These are phyloP conservation scores for Atethmia centrago DNA, from an alignment of 2,888 invertebrate species.

Conservation along the genomic window DNA sequence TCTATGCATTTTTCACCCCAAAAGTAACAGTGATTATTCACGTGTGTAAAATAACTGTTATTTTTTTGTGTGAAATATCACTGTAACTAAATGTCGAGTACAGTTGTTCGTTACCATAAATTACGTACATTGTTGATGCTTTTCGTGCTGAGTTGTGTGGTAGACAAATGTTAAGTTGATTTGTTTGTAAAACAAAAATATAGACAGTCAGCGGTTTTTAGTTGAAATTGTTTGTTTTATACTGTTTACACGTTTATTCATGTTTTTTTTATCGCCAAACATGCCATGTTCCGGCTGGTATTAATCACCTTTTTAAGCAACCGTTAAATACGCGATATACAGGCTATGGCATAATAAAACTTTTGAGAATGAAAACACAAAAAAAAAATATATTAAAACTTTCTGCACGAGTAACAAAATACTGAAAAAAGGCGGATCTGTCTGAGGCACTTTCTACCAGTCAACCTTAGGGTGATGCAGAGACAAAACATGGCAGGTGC, in stretches of 20 bases:
- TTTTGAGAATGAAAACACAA: not conserved
- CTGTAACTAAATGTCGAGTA: slow-evolving; percentile 23
- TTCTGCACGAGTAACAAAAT: too few species aligned
- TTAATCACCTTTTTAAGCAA: slow-evolving; percentile 13
- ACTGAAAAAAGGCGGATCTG: too few species aligned
- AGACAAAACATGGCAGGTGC: too few species aligned
- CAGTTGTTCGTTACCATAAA: slow-evolving; percentile 43
- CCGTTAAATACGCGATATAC: not conserved
- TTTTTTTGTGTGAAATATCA: slow-evolving; percentile 32
- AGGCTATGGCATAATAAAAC: not conserved
- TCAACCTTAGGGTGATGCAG: too few species aligned
- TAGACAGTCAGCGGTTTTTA: slow-evolving; percentile 24
- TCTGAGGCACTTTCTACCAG: too few species aligned
- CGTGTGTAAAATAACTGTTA: slow-evolving; percentile 15
- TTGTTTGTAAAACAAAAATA: slow-evolving; percentile 30
- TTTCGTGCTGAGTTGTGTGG: slow-evolving; percentile 25
- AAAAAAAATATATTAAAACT: too few species aligned
- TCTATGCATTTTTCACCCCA: slow-evolving; percentile 67
- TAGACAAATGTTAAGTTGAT: slow-evolving; percentile 20
- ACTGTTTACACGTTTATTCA: slow-evolving; percentile 3
- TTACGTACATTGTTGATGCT: slow-evolving; percentile 26
- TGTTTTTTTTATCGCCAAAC: slow-evolving; percentile 18
- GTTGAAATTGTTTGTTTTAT: slow-evolving; percentile 16
- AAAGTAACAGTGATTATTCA: slow-evolving; percentile 52
- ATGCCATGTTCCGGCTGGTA: not conserved